Evolutionary conservation across 2,888 invertebrate species (phyloP).

Genomic region (Calameuta idolon): DNA sequence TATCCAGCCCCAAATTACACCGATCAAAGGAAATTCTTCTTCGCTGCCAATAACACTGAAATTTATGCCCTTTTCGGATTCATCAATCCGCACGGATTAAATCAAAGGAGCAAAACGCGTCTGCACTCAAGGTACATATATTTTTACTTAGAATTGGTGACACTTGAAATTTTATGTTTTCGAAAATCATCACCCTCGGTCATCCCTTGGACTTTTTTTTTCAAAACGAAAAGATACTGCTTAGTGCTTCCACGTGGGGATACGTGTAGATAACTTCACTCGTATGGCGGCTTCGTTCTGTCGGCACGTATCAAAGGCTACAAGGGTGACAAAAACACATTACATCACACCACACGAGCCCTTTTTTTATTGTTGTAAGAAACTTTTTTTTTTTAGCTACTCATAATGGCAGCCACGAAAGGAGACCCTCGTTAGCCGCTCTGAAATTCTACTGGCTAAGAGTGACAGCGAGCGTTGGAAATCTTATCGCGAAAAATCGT

Average conservation of each 20-base stretch:
- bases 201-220: not conserved
- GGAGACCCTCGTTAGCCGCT: slow-evolving; percentile 19
- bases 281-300: slow-evolving; percentile 1
- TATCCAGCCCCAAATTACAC: not conserved
- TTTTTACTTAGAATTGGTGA: not conserved
- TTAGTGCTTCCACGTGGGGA: not conserved
- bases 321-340: slow-evolving; percentile 3
- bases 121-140: not conserved
- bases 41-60: not conserved
- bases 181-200: not conserved
- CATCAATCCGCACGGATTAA: not conserved
- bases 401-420: slow-evolving; percentile 4
- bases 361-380: slow-evolving; percentile 4
- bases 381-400: not conserved
- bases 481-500: not conserved
- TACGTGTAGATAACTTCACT: not conserved
- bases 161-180: not conserved
- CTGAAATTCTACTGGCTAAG: slow-evolving; percentile 9
- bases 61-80: not conserved
- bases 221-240: not conserved
- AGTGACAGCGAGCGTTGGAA: not conserved
- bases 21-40: not conserved
- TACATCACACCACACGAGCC: slow-evolving; percentile 11
- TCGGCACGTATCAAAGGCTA: slow-evolving; percentile 7
- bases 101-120: not conserved